phyloP scores from a whole-genome alignment of 1,140 invertebrate species.

The Hycleus cichorii region DNA sequence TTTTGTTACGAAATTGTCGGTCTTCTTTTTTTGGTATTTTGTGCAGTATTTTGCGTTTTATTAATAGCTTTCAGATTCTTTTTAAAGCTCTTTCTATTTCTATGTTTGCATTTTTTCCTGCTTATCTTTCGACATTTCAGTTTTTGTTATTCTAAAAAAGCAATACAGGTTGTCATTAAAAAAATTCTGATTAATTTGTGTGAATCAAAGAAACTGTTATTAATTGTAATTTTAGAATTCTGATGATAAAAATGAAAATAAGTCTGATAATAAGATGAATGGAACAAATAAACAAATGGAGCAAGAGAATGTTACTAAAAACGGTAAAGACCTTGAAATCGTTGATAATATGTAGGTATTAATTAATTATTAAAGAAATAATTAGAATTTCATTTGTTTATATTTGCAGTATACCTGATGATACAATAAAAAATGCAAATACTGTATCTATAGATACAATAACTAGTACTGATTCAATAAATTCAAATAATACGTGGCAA shows the following conservation, averaged over 20 bases:
- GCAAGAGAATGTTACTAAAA: slow-evolving; percentile 37
- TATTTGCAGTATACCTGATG: slow-evolving; percentile 40
- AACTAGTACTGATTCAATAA: slow-evolving; percentile 42
- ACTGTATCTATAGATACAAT: slow-evolving; percentile 40
- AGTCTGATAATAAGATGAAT: slow-evolving; percentile 36
- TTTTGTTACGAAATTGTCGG: too few relatives aligned
- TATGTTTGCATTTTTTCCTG: too few relatives aligned
- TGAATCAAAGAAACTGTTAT: not conserved
- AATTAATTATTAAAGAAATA: not conserved
- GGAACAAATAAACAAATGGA: slow-evolving; percentile 29
- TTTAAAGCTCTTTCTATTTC: too few relatives aligned
- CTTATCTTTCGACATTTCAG: too few relatives aligned
- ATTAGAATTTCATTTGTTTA: too few relatives aligned
- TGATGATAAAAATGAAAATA: slow-evolving; percentile 39
- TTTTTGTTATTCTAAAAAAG: too few relatives aligned
- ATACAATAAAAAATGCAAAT: slow-evolving; percentile 51
- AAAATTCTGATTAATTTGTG: not conserved
- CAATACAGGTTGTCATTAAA: too few relatives aligned
- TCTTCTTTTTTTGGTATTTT: too few relatives aligned
- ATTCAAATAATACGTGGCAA: slow-evolving; percentile 43
- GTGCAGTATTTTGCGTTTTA: too few relatives aligned
- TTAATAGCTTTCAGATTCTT: too few relatives aligned
- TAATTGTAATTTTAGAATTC: slow-evolving; percentile 23
- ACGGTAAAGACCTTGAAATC: slow-evolving; percentile 34
- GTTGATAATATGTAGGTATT: slow-evolving; percentile 40